These are phyloP conservation scores for Collichthys lucidus DNA, from an alignment of 2,113 vertebrate genomes.

Conservation along the genomic window DNA sequence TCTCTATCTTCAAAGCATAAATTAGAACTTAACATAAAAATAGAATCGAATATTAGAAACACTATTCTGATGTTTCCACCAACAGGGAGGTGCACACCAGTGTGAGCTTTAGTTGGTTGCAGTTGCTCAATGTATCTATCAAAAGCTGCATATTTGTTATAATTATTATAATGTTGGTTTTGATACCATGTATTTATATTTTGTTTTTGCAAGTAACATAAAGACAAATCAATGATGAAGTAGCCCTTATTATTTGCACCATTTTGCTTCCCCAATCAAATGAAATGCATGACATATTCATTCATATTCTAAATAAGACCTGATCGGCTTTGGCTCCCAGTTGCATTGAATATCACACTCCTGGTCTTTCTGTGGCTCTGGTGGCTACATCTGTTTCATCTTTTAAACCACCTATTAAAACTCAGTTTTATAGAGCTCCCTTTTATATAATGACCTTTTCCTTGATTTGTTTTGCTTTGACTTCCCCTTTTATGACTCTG, in stretches of 20 bases:
- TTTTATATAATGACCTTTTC: slow-evolving; percentile 18
- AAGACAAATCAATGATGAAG: neutral
- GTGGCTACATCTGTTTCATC: slow-evolving; percentile 11
- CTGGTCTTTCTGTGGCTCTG: neutral
- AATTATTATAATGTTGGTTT: neutral
- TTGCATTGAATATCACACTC: neutral
- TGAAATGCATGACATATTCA: neutral
- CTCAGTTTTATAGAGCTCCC: neutral
- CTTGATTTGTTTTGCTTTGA: slow-evolving; percentile 27
- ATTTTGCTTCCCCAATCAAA: neutral
- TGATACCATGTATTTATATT: neutral
- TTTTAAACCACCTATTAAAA: slow-evolving; percentile 9
- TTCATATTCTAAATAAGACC: neutral
- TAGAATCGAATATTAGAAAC: too few relatives aligned
- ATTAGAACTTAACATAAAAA: too few relatives aligned
- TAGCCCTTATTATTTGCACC: neutral
- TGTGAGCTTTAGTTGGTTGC: neutral
- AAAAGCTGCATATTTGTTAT: neutral
- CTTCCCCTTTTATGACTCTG: slow-evolving; percentile 8
- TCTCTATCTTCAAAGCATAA: too few relatives aligned
- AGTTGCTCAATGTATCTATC: neutral
- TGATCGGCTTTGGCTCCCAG: neutral
- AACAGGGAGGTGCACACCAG: too few relatives aligned
- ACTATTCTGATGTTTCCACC: too few relatives aligned
- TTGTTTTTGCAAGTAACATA: too few relatives aligned